Evolutionary conservation across 2,888 invertebrate species (phyloP).

Genomic region (Sarcophaga subvicina): DNA sequence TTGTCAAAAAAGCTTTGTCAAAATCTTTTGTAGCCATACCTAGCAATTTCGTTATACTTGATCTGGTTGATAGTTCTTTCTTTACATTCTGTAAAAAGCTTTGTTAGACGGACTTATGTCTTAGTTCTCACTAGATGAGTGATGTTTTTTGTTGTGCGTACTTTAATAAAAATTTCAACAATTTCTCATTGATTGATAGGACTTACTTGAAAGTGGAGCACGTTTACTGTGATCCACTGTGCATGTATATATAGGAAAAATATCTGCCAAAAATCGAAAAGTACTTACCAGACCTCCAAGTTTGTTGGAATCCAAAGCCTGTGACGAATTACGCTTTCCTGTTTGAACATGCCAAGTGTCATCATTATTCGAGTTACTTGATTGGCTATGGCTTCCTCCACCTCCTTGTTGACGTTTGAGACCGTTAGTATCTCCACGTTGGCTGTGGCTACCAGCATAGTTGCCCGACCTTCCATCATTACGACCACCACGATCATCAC

Average conservation of each 20-base stretch:
- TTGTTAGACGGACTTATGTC: not conserved
- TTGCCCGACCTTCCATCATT: slow-evolving; percentile 74
- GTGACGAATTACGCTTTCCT: slow-evolving; percentile 78
- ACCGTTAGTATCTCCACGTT: slow-evolving; percentile 74
- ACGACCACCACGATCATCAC: slow-evolving; percentile 76
- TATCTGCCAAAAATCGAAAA: not conserved
- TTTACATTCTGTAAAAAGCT: not conserved
- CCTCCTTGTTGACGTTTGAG: slow-evolving; percentile 75
- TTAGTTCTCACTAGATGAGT: not conserved
- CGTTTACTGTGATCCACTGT: not conserved
- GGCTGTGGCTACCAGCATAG: slow-evolving; percentile 76
- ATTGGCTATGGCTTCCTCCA: slow-evolving; percentile 65
- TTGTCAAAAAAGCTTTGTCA: too few relatives aligned
- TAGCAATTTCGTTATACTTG: too few relatives aligned
- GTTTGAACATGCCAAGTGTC: slow-evolving; percentile 81
- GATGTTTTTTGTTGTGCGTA: too few relatives aligned
- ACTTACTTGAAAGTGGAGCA: too few relatives aligned
- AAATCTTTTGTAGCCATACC: too few relatives aligned
- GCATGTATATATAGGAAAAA: not conserved
- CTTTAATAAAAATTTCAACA: too few relatives aligned
- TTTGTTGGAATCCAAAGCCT: slow-evolving; percentile 78
- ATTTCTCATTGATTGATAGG: too few relatives aligned
- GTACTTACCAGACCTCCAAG: slow-evolving; percentile 78
- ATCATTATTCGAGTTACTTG: slow-evolving; percentile 74
- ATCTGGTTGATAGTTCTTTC: too few relatives aligned